Base-by-base conservation (phyloP, 2,888 invertebrate species). In the Petrophora chlorosata region DNA sequence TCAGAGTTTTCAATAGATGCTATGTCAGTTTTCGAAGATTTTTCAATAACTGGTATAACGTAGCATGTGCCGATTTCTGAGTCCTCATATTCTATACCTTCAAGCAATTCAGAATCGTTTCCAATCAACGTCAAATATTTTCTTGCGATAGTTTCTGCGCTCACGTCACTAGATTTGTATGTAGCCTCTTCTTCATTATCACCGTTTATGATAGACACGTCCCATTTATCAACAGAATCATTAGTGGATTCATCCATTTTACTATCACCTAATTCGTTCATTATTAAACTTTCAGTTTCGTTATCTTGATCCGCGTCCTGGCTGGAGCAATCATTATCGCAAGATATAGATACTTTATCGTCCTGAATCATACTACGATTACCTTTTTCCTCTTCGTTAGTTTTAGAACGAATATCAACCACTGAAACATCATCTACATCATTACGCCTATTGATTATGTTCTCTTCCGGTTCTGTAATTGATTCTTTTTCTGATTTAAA, bases 41-140 rank as follows among this genome's bases (percentile, higher is more conserved):
- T 50, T 40, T 65, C 53, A 7, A 61, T 51, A 16, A 78, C 54
- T 2, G 81, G 76, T 57, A 82, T 75, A 5, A 78, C 64, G 54
- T 77, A 80, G 50, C 77, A 78, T 8, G 73, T 74, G 9, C 74
- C 78, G 8, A 70, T 63, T 30, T 69, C 55, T 8, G 79, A 74
- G 42, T 79, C 78, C 59, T 78, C 66, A 52, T 72, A 76, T 34
- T 77, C 73, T 5, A 81, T 28, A 12, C 25, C 30, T 34, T 42
- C 42, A 7, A 30, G 17, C 10, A 36, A 7, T 16, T 53, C 32
- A 12, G 43, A 34, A 8, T 29, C 23, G 33, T 44, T 43, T 25
- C 26, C 39, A 34, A 38, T 26, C 15, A 40, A 36, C 25, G 40
- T 34, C 2, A 41, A n/a, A 32, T 53, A 44, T 26, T 50, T 41